Evolutionary conservation across 2,797 vertebrate genomes (phyloP), one percentile per base, ranked within the genome.

Genomic region (Acrossocheilus wenchowensis): DNA sequence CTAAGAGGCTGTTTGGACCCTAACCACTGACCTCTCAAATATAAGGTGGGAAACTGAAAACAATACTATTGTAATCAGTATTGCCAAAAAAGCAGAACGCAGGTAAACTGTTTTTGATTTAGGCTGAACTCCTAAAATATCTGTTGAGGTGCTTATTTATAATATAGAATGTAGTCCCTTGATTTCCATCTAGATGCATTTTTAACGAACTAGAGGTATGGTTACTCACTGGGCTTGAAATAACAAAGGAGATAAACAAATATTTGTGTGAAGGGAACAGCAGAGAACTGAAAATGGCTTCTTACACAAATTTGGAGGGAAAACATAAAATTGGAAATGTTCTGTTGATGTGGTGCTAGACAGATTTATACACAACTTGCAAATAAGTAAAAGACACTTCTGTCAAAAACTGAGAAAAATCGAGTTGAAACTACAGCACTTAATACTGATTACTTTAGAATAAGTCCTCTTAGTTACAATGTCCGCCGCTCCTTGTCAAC

Each of bases 371-470:
- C 84, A 86, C 79, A 84, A 82, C 81, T 86, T 66, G 81, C 83
- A 87, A 78, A 83, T 75, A 81, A 86, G 83, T 50, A 74, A 84
- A 86, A 89, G 82, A 84, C 77, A 86, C 72, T 52, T 84, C 85
- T 86, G 88, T 85, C 84, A 57, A 75, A 84, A 87, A 87, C 50
- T 19, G 45, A 78, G 60, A 48, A 68, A 88, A 82, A 36, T 45
- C 43, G 50, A 88, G 72, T 78, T 77, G 52, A 81, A 84, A 86
- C 83, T 87, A 88, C 87, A 90, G 85, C 85, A 88, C 68, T 90
- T 84, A 41, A 82, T 85, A 88, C 75, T 88, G 84, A 81, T 87
- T 86, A 73, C 54, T 85, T 79, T 88, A 48, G 80, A 73, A 78
- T 78, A 83, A 88, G 88, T 87, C 39, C 50, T 78, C 82, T 85